phyloP scores from a whole-genome alignment of 2,888 invertebrate species.

The Amphipyra tragopoginis region DNA sequence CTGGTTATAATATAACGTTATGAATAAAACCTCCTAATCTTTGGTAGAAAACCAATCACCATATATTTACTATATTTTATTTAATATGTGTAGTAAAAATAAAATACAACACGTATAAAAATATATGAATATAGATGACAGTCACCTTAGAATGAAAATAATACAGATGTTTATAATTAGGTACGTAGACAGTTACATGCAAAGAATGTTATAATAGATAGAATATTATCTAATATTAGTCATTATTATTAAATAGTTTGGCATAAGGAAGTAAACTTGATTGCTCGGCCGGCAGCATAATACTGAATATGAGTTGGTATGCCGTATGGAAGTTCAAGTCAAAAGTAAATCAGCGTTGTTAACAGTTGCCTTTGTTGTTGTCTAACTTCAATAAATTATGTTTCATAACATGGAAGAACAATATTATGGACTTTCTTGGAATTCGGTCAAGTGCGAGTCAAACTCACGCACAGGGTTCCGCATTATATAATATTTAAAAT shows the following conservation, averaged over 20 bases:
- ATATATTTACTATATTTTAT: conserved; percentile 17
- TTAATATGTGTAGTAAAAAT: conserved; percentile 38
- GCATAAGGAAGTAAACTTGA: conserved; percentile 35
- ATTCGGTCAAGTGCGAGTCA: not conserved
- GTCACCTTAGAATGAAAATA: conserved; percentile 42
- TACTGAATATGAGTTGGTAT: conserved; percentile 33
- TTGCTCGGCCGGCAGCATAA: conserved; percentile 28
- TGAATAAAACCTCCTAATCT: conserved; percentile 51
- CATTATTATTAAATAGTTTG: conserved; percentile 46
- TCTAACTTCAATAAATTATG: conserved; percentile 8
- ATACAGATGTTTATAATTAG: conserved; percentile 22
- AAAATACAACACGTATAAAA: conserved; percentile 50
- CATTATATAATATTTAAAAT: too few species aligned
- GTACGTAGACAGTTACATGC: not conserved
- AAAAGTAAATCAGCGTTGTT: conserved; percentile 7
- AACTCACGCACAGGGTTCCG: too few species aligned
- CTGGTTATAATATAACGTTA: conserved; percentile 35
- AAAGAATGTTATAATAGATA: conserved; percentile 19
- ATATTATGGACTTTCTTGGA: conserved; percentile 1
- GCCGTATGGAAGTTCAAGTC: conserved; percentile 2
- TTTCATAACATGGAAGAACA: conserved; percentile 13
- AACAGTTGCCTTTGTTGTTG: conserved; percentile 15
- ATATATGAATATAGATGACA: conserved; percentile 46
- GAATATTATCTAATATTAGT: conserved; percentile 32
- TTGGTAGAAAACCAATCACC: conserved; percentile 56